phyloP scores from a whole-genome alignment of 37 sponge, comb jelly and placozoan genomes.

The Eunapius fragilis region DNA sequence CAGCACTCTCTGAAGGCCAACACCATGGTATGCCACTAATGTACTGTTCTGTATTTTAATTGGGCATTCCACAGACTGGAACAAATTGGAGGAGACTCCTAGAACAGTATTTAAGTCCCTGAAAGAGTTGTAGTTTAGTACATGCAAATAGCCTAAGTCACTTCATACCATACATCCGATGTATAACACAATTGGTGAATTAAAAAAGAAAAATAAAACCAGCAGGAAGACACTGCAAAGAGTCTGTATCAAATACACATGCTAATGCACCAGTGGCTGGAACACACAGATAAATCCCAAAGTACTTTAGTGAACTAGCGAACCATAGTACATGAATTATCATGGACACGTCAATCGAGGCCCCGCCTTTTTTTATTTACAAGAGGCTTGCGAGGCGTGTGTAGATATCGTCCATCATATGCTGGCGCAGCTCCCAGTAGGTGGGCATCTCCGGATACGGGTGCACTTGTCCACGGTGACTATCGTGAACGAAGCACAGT shows the following conservation, averaged over 20 bases:
- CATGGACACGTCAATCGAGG: neutral
- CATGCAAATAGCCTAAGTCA: neutral
- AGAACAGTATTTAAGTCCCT: neutral
- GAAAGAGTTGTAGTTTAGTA: neutral
- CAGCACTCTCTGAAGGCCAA: neutral
- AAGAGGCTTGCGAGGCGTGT: slow-evolving; percentile 20
- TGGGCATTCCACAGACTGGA: neutral
- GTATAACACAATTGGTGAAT: neutral
- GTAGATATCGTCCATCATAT: slow-evolving; percentile 45
- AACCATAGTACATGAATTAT: neutral
- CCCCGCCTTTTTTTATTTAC: neutral
- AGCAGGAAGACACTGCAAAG: no score
- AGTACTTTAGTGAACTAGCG: neutral
- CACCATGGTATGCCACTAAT: neutral
- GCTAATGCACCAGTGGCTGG: neutral
- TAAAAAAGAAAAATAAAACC: neutral
- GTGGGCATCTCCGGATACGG: slow-evolving; percentile 57
- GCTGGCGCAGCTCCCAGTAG: slow-evolving; percentile 60
- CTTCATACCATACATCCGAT: neutral
- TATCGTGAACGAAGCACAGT: slow-evolving; percentile 53
- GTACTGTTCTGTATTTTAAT: neutral
- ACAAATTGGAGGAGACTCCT: neutral
- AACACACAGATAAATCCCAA: neutral
- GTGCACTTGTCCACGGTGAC: slow-evolving; percentile 51
- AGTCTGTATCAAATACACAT: no score